Evolutionary conservation across 1,140 invertebrate genomes (phyloP), one percentile per base, ranked within the genome.

Genomic region (Helicoverpa zea): DNA sequence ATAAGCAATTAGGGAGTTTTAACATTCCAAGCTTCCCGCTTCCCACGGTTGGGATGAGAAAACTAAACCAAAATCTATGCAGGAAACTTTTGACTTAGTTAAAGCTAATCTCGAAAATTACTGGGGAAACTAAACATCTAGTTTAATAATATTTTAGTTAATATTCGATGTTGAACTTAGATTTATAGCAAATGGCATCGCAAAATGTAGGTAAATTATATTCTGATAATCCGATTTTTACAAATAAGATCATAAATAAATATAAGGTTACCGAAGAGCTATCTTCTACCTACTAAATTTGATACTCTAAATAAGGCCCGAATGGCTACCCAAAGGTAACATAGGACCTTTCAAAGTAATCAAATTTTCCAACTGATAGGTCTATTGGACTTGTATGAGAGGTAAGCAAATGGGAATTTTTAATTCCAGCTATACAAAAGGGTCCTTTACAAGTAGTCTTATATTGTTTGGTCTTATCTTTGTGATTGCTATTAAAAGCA

Each of bases 31-130:
- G 49, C 16, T 47, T 51, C 64, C 12, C 16, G 43, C n/a, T 72
- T 72, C 68, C 68, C 68, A 72, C 68, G 68, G 18, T 72, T 72
- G 49, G 13, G 2, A 30, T 52, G 49, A 29, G 68, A 54, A 72
- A 30, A 66, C 29, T 47, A 35, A 66, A 68, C 64, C n/a, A 43
- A 68, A 66, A 68, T 68, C 64, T 43, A 68, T 43, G 47, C 47
- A 64, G 14, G 1, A 64, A 43, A 64, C 18, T 64, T 64, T n/a
- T 35, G 35, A 47, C 30, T 43, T 47, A 64, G 30, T 68, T 68
- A 49, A 43, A 43, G 16, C 43, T 47, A 68, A 68, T 68, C 64
- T 68, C 64, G 16, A 68, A 49, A 49, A 68, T 68, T 68, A 68
- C 64, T 10, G 43, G 49, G n/a, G 49, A 23, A 23, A 23, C 23